Base-by-base conservation (phyloP, 2,797 vertebrate genomes). In the Cottoperca gobio region DNA sequence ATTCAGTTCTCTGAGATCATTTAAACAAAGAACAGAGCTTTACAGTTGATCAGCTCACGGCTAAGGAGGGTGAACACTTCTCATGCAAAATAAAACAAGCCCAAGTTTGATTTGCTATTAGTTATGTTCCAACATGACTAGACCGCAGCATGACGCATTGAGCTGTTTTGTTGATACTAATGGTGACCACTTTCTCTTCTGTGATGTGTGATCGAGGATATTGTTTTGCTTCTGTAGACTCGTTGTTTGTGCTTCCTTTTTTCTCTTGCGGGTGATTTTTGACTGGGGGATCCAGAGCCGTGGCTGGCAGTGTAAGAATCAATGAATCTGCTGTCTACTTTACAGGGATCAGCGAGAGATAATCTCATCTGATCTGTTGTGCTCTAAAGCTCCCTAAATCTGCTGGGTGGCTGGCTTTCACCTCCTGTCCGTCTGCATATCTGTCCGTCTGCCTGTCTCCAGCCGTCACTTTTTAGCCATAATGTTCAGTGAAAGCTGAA, bases 291-390 rank as follows among this genome's bases (percentile, higher is more conserved):
- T 67, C 76, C 42, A 42, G 63, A 78, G 70, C 66, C 68, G 54
- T 50, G 49, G 64, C 70, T 67, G 72, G 70, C 70, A 26, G 70
- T 66, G 66, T 60, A 77, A 78, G 85, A 91, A 89, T 91, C 90
- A 91, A 86, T 87, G 85, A 86, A 87, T 81, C 66, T 73, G 80
- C 73, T 81, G 72, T 89, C 71, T 82, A 63, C 87, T 90, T 91
- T 79, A 86, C 85, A 81, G 79, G 82, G 90, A 91, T 93, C 88
- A 92, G 76, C 64, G 11, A 69, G 83, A 84, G 81, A 90, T 92
- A 91, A 93, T 91, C 91, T 90, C 79, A 82, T 90, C 79, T 89
- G 87, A 90, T 91, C 85, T 89, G 91, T 91, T 88, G 88, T 85
- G 77, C 86, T 83, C 64, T 67, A 89, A 92, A 93, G 88, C 91